These are phyloP conservation scores for Caenorhabditis elegans DNA, from an alignment of 1,140 invertebrate species.

Conservation along the genomic window WBcel235 BX284602.5:4669001-4669500, in stretches of 20 bases:
- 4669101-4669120: slow-evolving; percentile 42
- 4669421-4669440: slow-evolving; percentile 16
- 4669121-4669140: slow-evolving; percentile 45
- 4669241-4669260: slow-evolving; percentile 16
- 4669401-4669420: slow-evolving; percentile 32
- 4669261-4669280: slow-evolving; percentile 46
- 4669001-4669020: not conserved
- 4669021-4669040: not conserved
- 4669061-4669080: slow-evolving; percentile 22
- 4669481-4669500: slow-evolving; percentile 24
- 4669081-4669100: not conserved
- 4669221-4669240: slow-evolving; percentile 14
- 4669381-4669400: slow-evolving; percentile 29
- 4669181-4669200: slow-evolving; percentile 41
- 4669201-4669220: slow-evolving; percentile 5
- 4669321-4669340: slow-evolving; percentile 46
- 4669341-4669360: slow-evolving; percentile 42
- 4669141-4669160: slow-evolving; percentile 29
- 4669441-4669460: slow-evolving; percentile 38
- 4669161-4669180: slow-evolving; percentile 28
- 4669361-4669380: slow-evolving; percentile 35
- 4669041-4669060: not conserved
- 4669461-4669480: slow-evolving; percentile 46
- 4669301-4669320: slow-evolving; percentile 19
- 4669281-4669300: not conserved